phyloP scores from a whole-genome alignment of 2,888 invertebrate genomes.

The Galeopsomyia nigrocyanea region DNA sequence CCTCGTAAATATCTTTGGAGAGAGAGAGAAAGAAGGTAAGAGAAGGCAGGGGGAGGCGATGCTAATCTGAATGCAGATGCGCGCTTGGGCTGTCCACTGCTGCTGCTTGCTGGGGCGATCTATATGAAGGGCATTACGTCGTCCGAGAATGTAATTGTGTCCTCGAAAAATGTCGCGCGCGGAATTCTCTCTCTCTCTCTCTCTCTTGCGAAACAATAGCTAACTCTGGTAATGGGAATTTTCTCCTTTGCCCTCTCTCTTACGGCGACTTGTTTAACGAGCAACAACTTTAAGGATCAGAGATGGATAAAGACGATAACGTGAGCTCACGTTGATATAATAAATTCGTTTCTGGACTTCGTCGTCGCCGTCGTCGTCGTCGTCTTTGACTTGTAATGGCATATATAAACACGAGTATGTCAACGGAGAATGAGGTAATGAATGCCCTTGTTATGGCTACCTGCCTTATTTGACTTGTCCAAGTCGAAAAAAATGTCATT shows the following conservation, averaged over 20 bases:
- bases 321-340: conserved; percentile 33
- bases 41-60: conserved; percentile 56
- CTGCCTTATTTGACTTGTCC: conserved; percentile 37
- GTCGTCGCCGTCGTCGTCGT: background rate
- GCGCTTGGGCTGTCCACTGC: conserved; percentile 54
- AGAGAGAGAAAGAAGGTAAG: background rate
- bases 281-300: conserved; percentile 40
- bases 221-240: conserved; percentile 47
- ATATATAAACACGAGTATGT: too few relatives aligned
- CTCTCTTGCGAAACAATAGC: conserved; percentile 46
- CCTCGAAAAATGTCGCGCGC: conserved; percentile 30
- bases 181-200: too few relatives aligned
- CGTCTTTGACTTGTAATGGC: background rate
- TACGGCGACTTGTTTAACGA: conserved; percentile 28
- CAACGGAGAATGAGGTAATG: conserved; percentile 22
- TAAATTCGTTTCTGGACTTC: conserved; percentile 33
- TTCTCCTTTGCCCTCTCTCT: conserved; percentile 24
- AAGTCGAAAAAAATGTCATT: background rate
- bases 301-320: conserved; percentile 43
- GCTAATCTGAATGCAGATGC: conserved; percentile 64
- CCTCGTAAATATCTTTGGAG: conserved; percentile 58
- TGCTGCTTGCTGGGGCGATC: conserved; percentile 48
- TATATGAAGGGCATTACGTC: conserved; percentile 58
- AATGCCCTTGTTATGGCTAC: conserved; percentile 36
- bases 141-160: conserved; percentile 54